Base-by-base conservation (phyloP, 1,140 invertebrate genomes). In the Phthorimaea operculella region DNA sequence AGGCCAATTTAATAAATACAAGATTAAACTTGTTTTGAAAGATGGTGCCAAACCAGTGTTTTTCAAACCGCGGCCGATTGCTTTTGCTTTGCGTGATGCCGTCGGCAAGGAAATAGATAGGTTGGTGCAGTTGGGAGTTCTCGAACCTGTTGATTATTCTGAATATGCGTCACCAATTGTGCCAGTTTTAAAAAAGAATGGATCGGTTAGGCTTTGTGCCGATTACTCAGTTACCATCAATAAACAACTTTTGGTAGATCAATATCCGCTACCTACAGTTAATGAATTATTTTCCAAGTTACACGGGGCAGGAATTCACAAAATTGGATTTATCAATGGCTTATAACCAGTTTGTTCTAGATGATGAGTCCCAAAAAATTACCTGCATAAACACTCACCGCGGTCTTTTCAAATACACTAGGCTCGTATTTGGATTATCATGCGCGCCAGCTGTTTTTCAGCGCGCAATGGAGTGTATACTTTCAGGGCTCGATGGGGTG, bases 321-420 rank as follows among this genome's bases (percentile, higher is more conserved):
- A 64, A 58, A 54, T 18, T 66, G 16, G 64, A 70, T 58, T 51
- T 70, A 16, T 63, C 59, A 14, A 54, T 56, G 39, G 68, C 68
- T 17, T 70, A 64, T 61, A 53, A 60, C 18, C 67, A 68, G 55
- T 28, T 70, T 16, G 33, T 33, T 9, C 45, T 70, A 36, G 57
- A 66, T 47, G 45, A 61, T 21, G 50, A 54, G 1, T 70, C 65
- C 17, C 17, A 60, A 52, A 51, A 63, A 44, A 57, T 55, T n/a
- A 51, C 59, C 12, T 66, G 60, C 16, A 69, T 73, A 14, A 59
- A 59, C 28, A 73, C 70, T 34, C 63, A 71, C 50, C 50, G 54
- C 33, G 68, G 66, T 5, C 57, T 73, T 18, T 73, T 58, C 64
- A 14, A 21, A 14, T 68, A 54, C 45, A 63, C 54, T 33, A 33